Percentiles rank a stretch among this genome's conserved stretches.
Evolutionary conservation across 2,113 vertebrate species (phyloP).

Genomic region (Rallus limicola): DNA sequence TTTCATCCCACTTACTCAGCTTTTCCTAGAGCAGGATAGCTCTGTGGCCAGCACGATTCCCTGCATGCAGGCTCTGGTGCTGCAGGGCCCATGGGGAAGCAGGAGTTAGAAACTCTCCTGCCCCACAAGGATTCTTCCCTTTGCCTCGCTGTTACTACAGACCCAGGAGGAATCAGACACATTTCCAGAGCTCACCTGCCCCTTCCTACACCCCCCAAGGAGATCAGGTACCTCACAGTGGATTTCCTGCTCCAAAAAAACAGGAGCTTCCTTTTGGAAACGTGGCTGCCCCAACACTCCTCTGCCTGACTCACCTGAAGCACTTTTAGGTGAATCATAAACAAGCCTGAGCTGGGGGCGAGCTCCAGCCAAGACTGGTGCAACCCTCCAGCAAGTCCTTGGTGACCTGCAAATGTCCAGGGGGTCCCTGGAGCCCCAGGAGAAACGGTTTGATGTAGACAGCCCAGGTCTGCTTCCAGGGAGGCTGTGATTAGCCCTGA

Average conservation of each 20-base stretch:
- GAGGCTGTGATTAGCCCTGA: not conserved
- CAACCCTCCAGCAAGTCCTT: not conserved
- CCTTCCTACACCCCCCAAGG: not conserved
- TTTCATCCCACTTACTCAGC: not conserved
- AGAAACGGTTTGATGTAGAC: rapidly evolving
- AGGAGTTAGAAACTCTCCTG: not conserved
- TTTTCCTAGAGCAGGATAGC: not conserved
- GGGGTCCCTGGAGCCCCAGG: rapidly evolving
- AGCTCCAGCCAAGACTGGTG: not conserved
- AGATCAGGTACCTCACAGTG: not conserved
- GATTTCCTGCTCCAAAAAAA: not conserved
- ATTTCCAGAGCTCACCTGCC: rapidly evolving
- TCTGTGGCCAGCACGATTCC: rapidly evolving
- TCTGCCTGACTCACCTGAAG: not conserved
- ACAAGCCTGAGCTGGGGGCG: rapidly evolving
- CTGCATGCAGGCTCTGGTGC: not conserved
- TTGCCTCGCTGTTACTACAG: rapidly evolving
- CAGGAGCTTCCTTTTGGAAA: not conserved
- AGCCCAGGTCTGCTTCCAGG: not conserved
- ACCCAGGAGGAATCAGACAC: not conserved
- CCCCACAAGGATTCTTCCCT: not conserved
- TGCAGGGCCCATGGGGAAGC: not conserved
- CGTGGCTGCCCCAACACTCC: not conserved
- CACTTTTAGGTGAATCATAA: not conserved
- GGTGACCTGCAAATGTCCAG: rapidly evolving